Evolutionary conservation across 1,140 invertebrate genomes (phyloP).

Genomic region (Vanessa tameamea): DNA sequence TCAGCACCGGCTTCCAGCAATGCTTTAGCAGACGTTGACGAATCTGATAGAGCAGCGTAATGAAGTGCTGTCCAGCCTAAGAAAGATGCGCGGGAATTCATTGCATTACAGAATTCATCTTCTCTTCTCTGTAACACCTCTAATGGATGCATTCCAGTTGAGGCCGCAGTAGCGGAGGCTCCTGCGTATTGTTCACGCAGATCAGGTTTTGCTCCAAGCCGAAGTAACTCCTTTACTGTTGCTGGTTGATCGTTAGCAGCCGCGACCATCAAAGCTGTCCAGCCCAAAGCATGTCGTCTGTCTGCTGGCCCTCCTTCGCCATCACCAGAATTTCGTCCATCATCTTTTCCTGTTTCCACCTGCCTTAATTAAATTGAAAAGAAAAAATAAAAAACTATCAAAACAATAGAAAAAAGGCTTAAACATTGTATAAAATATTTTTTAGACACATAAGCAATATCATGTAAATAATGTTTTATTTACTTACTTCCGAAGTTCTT

Average conservation of each 20-base stretch:
- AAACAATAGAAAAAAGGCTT: not conserved
- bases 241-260: slow-evolving; percentile 87
- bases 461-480: not conserved
- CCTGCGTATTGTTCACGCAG: slow-evolving; percentile 90
- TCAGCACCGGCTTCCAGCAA: slow-evolving; percentile 86
- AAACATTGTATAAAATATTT: slow-evolving; percentile 12
- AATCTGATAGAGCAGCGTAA: slow-evolving; percentile 92
- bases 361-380: slow-evolving; percentile 40
- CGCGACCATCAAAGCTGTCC: slow-evolving; percentile 93
- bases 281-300: slow-evolving; percentile 87
- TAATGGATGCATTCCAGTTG: slow-evolving; percentile 82
- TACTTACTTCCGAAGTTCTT: slow-evolving; percentile 83
- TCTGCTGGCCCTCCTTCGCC: slow-evolving; percentile 80
- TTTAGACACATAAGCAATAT: not conserved
- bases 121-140: slow-evolving; percentile 87
- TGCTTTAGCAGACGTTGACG: slow-evolving; percentile 81
- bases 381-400: not conserved
- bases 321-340: slow-evolving; percentile 38
- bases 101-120: slow-evolving; percentile 88
- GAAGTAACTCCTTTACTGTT: slow-evolving; percentile 85
- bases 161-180: slow-evolving; percentile 83
- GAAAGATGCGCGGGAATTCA: slow-evolving; percentile 89
- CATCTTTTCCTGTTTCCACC: slow-evolving; percentile 42
- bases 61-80: slow-evolving; percentile 94
- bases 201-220: slow-evolving; percentile 90